Evolutionary conservation across 2,113 vertebrate genomes (phyloP).

Genomic region (Astatoreochromis straeleni): DNA sequence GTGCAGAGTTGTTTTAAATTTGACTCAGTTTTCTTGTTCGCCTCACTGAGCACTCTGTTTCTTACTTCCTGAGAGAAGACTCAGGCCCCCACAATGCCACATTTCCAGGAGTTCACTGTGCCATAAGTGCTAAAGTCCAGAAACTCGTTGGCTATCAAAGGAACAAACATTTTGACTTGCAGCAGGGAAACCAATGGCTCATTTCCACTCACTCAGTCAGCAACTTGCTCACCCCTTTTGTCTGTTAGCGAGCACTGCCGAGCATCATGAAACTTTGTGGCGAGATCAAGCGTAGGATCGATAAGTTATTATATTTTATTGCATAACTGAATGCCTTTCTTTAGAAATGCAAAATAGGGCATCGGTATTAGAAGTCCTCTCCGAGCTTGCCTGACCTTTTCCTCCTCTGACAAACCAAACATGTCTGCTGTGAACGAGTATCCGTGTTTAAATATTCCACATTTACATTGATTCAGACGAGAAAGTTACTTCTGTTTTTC

Average conservation of each 20-base stretch:
- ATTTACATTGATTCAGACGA: not conserved
- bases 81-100: not conserved
- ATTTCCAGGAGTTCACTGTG: not conserved
- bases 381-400: not conserved
- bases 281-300: not conserved
- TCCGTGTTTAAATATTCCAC: fast-evolving
- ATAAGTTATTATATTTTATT: not conserved
- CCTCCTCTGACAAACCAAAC: not conserved
- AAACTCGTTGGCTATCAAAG: not conserved
- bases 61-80: slow-evolving; percentile 57
- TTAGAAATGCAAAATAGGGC: not conserved
- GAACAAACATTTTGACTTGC: not conserved
- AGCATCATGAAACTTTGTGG: not conserved
- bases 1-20: slow-evolving; percentile 46
- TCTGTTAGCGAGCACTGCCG: not conserved
- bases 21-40: not conserved
- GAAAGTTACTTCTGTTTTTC: not conserved
- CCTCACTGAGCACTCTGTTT: not conserved
- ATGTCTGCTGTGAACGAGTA: not conserved
- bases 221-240: not conserved
- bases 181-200: not conserved
- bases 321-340: not conserved
- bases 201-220: fast-evolving
- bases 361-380: not conserved
- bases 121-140: not conserved